These are phyloP conservation scores for Echiichthys vipera DNA, from an alignment of 2,797 vertebrate genomes.

Conservation along the genomic window DNA sequence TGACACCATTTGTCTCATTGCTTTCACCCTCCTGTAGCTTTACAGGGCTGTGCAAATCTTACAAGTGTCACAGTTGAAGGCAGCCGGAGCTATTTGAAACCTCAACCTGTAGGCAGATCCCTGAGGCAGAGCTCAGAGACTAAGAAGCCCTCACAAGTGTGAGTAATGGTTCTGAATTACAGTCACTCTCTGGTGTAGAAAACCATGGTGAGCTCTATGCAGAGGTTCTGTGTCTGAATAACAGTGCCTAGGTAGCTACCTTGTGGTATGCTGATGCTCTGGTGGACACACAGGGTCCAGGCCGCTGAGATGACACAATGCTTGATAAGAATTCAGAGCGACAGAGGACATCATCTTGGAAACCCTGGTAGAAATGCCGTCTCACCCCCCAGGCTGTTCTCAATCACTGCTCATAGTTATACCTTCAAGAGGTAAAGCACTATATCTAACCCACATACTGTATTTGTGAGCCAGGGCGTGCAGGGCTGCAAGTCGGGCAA, in stretches of 20 bases:
- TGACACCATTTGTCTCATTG: constrained; percentile 10
- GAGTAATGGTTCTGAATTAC: constrained; percentile 66
- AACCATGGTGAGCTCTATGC: constrained; percentile 6
- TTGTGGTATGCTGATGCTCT: neutral
- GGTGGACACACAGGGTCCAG: neutral
- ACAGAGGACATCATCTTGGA: neutral
- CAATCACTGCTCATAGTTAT: no score
- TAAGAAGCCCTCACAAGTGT: constrained; percentile 52
- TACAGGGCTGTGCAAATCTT: neutral
- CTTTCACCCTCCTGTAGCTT: constrained; percentile 9
- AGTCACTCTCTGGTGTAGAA: constrained; percentile 46
- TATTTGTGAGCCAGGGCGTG: no score
- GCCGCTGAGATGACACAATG: constrained; percentile 1
- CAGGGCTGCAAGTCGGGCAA: no score
- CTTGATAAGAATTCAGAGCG: neutral
- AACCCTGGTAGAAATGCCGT: neutral
- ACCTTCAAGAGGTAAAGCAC: no score
- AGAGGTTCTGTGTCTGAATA: constrained; percentile 7
- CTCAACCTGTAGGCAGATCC: constrained; percentile 66
- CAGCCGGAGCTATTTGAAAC: constrained; percentile 53
- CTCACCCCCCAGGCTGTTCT: no score
- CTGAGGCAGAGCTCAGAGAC: constrained; percentile 63
- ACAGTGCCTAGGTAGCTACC: neutral
- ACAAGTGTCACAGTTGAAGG: constrained; percentile 28
- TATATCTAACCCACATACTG: no score